Evolutionary conservation across 2,888 invertebrate genomes (phyloP).

Genomic region (Erannis defoliaria): DNA sequence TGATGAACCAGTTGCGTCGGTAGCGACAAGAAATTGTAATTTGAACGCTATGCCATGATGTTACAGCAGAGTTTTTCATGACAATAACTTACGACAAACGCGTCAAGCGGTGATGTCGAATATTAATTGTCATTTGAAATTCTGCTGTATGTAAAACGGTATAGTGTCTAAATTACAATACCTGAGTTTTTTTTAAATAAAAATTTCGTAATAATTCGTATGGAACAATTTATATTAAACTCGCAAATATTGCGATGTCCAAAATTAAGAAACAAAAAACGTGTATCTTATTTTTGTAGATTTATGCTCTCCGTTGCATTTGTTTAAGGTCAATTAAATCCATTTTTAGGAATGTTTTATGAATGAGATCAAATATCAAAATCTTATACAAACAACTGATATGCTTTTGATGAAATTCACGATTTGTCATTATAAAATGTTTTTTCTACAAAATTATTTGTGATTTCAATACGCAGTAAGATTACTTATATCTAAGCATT

Average conservation of each 20-base stretch:
- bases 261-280: too few relatives aligned
- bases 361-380: slow-evolving; percentile 27
- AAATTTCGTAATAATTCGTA: too few relatives aligned
- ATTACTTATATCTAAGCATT: slow-evolving; percentile 30
- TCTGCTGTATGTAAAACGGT: too few relatives aligned
- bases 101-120: too few relatives aligned
- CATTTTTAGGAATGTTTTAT: background rate
- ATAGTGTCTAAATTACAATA: too few relatives aligned
- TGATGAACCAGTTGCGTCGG: background rate
- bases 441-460: slow-evolving; percentile 37
- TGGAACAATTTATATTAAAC: too few relatives aligned
- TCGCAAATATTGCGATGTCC: too few relatives aligned
- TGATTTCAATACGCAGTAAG: slow-evolving; percentile 28
- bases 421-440: slow-evolving; percentile 32
- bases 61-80: background rate
- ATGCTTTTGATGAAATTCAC: slow-evolving; percentile 28
- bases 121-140: too few relatives aligned
- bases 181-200: too few relatives aligned
- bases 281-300: background rate
- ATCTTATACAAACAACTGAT: slow-evolving; percentile 32
- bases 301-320: background rate
- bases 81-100: background rate
- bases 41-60: background rate
- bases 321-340: background rate
- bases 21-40: background rate